These are phyloP conservation scores for Anolis apletophallus DNA, from an alignment of 2,797 vertebrate genomes.

Conservation along the genomic window DNA sequence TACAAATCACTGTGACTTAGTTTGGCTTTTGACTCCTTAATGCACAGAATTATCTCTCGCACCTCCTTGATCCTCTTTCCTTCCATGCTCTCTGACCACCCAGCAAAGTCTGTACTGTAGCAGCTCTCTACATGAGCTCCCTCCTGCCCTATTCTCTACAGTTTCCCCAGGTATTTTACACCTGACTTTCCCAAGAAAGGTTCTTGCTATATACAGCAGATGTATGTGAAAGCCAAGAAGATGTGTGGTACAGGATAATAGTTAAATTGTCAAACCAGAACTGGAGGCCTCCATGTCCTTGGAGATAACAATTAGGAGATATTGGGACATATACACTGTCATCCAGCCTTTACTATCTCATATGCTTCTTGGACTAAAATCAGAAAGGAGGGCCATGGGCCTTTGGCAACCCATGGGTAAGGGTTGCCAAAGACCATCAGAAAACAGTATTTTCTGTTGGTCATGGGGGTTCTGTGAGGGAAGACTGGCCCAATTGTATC, in stretches of 20 bases:
- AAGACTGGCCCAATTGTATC: too few species aligned
- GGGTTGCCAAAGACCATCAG: too few species aligned
- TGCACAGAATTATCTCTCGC: background rate
- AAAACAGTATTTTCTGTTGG: too few species aligned
- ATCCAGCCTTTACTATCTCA: too few species aligned
- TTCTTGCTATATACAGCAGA: too few species aligned
- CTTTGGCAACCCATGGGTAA: background rate
- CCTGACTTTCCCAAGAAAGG: background rate
- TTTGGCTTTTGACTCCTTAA: background rate
- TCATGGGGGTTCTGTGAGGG: too few species aligned
- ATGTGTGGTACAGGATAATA: too few species aligned
- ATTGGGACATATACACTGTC: too few species aligned
- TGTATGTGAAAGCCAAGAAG: too few species aligned
- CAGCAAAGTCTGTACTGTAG: background rate
- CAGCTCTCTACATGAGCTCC: background rate
- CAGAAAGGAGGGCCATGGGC: background rate
- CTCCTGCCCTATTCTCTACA: background rate
- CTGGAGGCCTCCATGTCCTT: too few species aligned
- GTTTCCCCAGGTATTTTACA: background rate
- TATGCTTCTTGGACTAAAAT: background rate
- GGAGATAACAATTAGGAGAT: too few species aligned
- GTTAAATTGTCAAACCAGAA: too few species aligned
- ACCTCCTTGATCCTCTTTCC: background rate
- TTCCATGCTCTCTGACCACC: background rate
- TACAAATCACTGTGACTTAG: background rate